phyloP scores from a whole-genome alignment of 2,888 invertebrate species.

The Dexiosoma caninum region DNA sequence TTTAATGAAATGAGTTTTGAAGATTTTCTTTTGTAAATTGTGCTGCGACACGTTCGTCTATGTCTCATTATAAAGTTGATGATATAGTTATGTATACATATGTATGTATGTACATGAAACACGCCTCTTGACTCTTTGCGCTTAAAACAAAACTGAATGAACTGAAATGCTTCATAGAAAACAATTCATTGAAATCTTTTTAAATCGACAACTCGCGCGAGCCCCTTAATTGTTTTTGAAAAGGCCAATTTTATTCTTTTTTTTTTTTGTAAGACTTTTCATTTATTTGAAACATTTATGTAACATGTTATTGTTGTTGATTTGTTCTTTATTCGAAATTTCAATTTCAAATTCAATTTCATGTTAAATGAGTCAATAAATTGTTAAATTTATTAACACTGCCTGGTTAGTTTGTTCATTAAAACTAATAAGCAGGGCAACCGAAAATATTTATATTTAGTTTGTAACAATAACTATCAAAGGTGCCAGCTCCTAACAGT shows the following conservation, averaged over 20 bases:
- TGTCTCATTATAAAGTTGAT: constrained; percentile 13
- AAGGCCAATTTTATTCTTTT: constrained; percentile 41
- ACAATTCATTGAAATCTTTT: not conserved
- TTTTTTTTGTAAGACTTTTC: not conserved
- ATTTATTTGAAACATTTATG: constrained; percentile 24
- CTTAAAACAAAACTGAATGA: constrained; percentile 33
- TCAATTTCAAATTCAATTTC: constrained; percentile 27
- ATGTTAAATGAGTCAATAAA: constrained; percentile 63
- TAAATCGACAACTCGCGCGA: constrained; percentile 34
- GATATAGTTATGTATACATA: too few species aligned
- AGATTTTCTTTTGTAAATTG: constrained; percentile 17
- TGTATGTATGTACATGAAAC: constrained; percentile 1
- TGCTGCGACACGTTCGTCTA: not conserved
- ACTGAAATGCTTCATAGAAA: constrained; percentile 6
- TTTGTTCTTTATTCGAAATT: constrained; percentile 10
- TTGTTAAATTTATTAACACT: constrained; percentile 62
- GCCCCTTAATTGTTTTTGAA: constrained; percentile 57
- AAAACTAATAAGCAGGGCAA: not conserved
- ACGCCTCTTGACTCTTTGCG: constrained; percentile 53
- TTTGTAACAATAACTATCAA: too few species aligned
- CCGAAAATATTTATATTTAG: not conserved
- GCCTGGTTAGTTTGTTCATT: not conserved
- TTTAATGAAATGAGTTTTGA: constrained; percentile 16
- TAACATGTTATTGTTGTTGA: not conserved
- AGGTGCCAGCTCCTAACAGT: too few species aligned